phyloP scores from a whole-genome alignment of 2,888 invertebrate genomes.

The Caradrina kadenii region DNA sequence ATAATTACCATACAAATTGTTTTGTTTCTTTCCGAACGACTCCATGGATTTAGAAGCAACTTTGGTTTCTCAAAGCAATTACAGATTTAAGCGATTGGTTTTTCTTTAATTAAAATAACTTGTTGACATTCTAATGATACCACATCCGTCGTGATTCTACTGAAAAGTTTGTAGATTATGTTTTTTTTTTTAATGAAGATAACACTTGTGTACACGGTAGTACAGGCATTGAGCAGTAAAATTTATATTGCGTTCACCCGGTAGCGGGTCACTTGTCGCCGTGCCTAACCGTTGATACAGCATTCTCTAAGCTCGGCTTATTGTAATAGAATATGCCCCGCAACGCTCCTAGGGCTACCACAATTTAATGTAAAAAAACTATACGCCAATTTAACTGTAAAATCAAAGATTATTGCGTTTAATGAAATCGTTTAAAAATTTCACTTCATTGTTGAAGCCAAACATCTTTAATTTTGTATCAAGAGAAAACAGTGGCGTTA shows the following conservation, averaged over 20 bases:
- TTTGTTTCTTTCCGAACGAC: slow-evolving; percentile 19
- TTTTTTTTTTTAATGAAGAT: neutral
- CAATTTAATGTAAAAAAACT: slow-evolving; percentile 34
- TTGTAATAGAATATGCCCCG: slow-evolving; percentile 57
- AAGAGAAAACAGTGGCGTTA: slow-evolving; percentile 51
- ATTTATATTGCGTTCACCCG: slow-evolving; percentile 78
- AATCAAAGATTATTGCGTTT: slow-evolving; percentile 49
- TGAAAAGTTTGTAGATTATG: neutral
- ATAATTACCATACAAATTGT: slow-evolving; percentile 45
- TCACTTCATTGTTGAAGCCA: slow-evolving; percentile 36
- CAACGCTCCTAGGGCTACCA: slow-evolving; percentile 27
- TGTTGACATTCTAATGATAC: neutral
- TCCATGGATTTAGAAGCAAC: slow-evolving; percentile 8
- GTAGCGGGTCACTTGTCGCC: slow-evolving; percentile 74
- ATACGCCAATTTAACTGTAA: slow-evolving; percentile 43
- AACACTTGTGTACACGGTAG: slow-evolving; percentile 66
- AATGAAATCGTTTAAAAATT: slow-evolving; percentile 54
- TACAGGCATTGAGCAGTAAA: slow-evolving; percentile 75
- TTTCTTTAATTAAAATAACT: slow-evolving; percentile 1
- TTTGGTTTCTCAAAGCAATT: slow-evolving; percentile 26
- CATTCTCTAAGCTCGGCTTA: slow-evolving; percentile 63
- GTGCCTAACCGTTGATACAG: slow-evolving; percentile 64
- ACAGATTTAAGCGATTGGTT: slow-evolving; percentile 7
- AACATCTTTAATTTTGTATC: slow-evolving; percentile 39
- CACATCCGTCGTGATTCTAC: neutral